phyloP scores from a whole-genome alignment of 2,113 vertebrate genomes.

The Pollimyrus isidori region DNA sequence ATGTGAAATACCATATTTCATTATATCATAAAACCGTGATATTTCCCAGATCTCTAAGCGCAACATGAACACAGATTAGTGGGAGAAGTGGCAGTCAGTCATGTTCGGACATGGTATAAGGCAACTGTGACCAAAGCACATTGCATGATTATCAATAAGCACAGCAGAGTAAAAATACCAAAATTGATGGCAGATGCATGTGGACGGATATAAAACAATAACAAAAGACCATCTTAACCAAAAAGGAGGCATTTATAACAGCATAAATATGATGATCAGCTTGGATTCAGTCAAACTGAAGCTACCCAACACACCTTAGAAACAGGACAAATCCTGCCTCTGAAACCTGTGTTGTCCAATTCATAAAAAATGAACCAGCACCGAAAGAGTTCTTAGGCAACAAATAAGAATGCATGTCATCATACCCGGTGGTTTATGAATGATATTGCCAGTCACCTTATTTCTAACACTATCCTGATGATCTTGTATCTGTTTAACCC shows the following conservation, averaged over 20 bases:
- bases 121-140: not conserved
- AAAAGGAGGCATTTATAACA: not conserved
- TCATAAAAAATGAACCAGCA: no score
- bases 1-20: not conserved
- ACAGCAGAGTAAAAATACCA: not conserved
- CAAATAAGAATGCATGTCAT: no score
- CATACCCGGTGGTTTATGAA: no score
- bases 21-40: not conserved
- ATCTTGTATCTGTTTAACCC: no score
- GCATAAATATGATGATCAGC: not conserved
- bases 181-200: not conserved
- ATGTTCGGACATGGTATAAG: not conserved
- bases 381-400: no score
- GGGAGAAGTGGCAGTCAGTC: not conserved
- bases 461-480: no score
- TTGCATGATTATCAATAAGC: not conserved
- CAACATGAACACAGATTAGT: not conserved
- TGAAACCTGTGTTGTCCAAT: not conserved
- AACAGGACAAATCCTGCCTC: not conserved
- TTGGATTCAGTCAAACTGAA: not conserved
- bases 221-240: not conserved
- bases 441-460: no score
- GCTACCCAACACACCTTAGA: not conserved
- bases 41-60: not conserved
- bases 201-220: not conserved